Evolutionary conservation across 2,113 vertebrate species (phyloP).

Genomic region (Menura novaehollandiae): DNA sequence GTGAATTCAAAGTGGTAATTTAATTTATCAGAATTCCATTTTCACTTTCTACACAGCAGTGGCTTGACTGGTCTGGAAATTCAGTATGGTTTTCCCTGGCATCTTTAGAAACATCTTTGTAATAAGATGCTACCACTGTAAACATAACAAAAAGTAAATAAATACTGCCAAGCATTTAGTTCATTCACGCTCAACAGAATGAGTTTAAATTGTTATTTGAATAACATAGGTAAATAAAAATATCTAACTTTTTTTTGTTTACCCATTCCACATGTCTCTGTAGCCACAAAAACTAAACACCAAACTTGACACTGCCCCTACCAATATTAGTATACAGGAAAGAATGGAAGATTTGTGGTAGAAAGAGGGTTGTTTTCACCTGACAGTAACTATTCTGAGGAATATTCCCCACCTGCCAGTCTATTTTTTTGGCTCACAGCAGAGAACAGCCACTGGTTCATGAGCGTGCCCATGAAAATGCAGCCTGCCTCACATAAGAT

Average conservation of each 20-base stretch:
- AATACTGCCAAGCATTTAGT: not conserved
- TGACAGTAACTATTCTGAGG: not conserved
- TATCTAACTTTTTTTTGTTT: not conserved
- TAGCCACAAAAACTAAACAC: not conserved
- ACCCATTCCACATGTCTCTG: not conserved
- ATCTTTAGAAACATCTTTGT: not conserved
- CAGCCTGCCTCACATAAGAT: rapidly evolving
- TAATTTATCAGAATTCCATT: not conserved
- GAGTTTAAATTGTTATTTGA: not conserved
- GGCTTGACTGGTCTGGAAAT: not conserved
- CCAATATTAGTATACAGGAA: not conserved
- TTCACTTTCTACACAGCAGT: not conserved
- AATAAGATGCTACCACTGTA: not conserved
- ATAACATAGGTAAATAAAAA: not conserved
- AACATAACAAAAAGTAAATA: not conserved
- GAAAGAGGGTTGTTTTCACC: not conserved
- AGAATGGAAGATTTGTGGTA: not conserved
- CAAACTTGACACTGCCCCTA: not conserved
- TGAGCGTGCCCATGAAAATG: not conserved
- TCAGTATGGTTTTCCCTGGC: not conserved
- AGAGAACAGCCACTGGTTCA: not conserved
- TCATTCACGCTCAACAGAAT: not conserved
- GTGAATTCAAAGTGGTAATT: not conserved
- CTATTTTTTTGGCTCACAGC: not conserved
- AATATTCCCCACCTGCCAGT: not conserved